A percentile compares a stretch with the other conserved stretches of the same genome.
phyloP scores from a whole-genome alignment of 2,113 vertebrate genomes.

The Dunckerocampus dactyliophorus region DNA sequence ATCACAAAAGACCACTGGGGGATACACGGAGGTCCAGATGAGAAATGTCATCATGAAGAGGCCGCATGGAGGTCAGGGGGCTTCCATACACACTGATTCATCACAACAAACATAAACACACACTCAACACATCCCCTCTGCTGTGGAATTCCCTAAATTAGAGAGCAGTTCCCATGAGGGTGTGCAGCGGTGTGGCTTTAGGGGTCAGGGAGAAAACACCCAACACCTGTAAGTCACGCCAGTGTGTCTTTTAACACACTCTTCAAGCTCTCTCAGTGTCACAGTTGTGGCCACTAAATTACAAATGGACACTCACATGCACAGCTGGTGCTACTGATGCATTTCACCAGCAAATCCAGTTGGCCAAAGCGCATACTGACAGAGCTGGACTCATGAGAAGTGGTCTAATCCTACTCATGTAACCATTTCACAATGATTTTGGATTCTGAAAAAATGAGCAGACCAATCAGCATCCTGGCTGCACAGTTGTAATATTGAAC shows the following conservation, averaged over 20 bases:
- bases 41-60: constrained; percentile 61
- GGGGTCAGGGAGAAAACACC: constrained; percentile 32
- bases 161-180: constrained; percentile 14
- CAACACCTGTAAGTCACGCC: constrained; percentile 37
- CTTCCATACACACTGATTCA: constrained; percentile 54
- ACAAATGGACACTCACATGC: constrained; percentile 9
- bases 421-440: background rate
- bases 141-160: constrained; percentile 28
- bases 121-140: constrained; percentile 17
- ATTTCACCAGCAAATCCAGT: constrained; percentile 31
- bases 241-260: constrained; percentile 37
- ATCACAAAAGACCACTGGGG: constrained; percentile 22
- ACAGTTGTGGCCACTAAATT: constrained; percentile 14
- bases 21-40: constrained; percentile 36
- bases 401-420: too few species aligned
- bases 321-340: constrained; percentile 37
- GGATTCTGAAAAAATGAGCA: background rate
- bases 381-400: background rate
- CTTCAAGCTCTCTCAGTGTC: constrained; percentile 11
- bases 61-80: constrained; percentile 53
- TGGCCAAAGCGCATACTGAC: constrained; percentile 11
- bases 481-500: background rate
- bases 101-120: constrained; percentile 32
- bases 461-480: background rate
- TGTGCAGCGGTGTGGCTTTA: constrained; percentile 10